Evolutionary conservation across 1,140 invertebrate genomes (phyloP), one percentile per base, ranked within the genome.

Genomic region (Drosophila prosaltans): DNA sequence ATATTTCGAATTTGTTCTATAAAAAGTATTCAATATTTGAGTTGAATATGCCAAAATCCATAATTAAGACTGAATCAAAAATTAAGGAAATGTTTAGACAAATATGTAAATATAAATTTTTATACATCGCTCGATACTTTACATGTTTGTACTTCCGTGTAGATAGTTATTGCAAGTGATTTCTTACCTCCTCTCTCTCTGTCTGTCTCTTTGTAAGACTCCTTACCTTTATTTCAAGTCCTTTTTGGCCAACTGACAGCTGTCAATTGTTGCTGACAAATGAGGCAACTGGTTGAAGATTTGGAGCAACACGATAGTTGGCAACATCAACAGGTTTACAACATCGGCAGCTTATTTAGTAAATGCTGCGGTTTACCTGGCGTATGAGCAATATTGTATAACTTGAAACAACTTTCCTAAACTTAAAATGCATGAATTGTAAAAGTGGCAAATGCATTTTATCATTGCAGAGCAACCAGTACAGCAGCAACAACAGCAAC

Each of bases 401-500:
- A 51, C 61, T 16, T 30, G 2, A 30, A 58, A 78, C 80, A 82
- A 82, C 75, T 82, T 82, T 78, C 80, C 65, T 26, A 51, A 51
- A 51, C 21, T 26, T 16, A 21, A 48, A 79, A 67, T 63, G 36
- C n/a, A 63, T 71, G 63, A 71, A 74, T 73, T 71, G 51, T 81
- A 72, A 74, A 61, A 60, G 69, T 66, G 78, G 65, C 70, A 69
- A 81, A 74, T 84, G 73, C 54, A 66, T 72, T 81, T 84, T 84
- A 48, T 74, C 74, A 70, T 84, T 84, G 65, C 82, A 85, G 82
- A 86, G 72, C 81, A 86, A 85, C 78, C 71, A 45, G 48, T 57
- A 54, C 78, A 81, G 57, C 77, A 69, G 65, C 81, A 81, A 26
- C 81, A 81, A 24, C 81, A 77, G 45, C 76, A 78, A 21, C 77